Evolutionary conservation across 2,113 vertebrate genomes (phyloP).

Genomic region (Prionailurus viverrinus): DNA sequence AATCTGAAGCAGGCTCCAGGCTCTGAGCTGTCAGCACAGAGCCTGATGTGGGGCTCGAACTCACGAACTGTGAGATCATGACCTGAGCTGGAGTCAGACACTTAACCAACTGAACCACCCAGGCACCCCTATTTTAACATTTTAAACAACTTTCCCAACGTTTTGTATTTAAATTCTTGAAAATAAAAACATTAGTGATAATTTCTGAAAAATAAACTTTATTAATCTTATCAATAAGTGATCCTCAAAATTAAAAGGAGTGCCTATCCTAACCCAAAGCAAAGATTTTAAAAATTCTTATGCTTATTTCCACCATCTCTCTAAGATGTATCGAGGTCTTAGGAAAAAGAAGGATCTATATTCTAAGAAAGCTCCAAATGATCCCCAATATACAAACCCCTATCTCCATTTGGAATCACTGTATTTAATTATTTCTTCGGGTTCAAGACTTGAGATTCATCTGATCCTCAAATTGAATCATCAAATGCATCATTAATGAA

Average conservation of each 20-base stretch:
- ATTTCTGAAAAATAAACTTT: neutral
- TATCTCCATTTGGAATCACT: neutral
- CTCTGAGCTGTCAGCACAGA: too few species aligned
- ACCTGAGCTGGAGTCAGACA: too few species aligned
- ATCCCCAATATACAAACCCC: neutral
- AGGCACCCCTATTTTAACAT: neutral
- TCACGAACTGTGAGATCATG: too few species aligned
- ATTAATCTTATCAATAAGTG: neutral
- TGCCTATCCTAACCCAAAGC: neutral
- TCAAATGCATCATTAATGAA: neutral
- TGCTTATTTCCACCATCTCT: neutral
- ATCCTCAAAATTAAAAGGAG: neutral
- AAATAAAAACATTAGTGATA: neutral
- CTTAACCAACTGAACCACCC: too few species aligned
- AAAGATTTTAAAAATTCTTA: neutral
- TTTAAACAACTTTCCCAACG: neutral
- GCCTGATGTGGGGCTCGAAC: too few species aligned
- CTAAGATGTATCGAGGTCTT: neutral
- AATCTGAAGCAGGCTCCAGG: too few species aligned
- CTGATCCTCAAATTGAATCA: neutral
- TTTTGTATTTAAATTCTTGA: neutral
- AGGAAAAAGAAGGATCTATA: neutral
- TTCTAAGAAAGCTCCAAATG: neutral
- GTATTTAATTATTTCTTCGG: neutral
- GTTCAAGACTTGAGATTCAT: neutral